Conservation (phyloP, 1,140 invertebrate species). For the Pygmarrhopalites habei region DNA sequence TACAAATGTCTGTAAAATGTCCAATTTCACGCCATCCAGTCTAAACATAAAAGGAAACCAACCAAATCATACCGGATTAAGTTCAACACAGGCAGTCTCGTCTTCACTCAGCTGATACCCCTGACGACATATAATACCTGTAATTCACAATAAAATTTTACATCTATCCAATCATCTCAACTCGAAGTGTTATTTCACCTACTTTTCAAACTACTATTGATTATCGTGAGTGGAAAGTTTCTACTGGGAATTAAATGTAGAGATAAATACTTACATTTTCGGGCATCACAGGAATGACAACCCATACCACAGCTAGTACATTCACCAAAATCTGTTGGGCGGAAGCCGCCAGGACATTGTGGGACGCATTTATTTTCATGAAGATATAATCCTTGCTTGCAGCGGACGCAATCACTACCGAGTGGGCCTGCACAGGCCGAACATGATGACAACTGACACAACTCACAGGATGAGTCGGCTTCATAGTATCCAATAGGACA, state of each 20-base stretch:
- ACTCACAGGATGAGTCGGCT: constrained; percentile 46
- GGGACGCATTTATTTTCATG: constrained; percentile 72
- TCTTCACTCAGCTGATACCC: constrained; percentile 12
- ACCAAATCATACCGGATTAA: constrained; percentile 19
- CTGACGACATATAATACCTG: constrained; percentile 8
- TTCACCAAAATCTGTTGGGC: constrained; percentile 66
- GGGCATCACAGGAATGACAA: constrained; percentile 54
- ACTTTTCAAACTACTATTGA: too few species aligned
- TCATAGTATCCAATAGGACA: constrained; percentile 74
- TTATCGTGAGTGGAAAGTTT: too few species aligned
- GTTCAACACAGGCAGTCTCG: constrained; percentile 10
- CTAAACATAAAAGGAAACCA: background rate
- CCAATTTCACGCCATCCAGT: too few species aligned
- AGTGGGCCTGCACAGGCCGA: constrained; percentile 67
- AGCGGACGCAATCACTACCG: constrained; percentile 73
- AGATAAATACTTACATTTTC: too few species aligned
- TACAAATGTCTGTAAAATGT: too few species aligned
- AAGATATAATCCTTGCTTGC: constrained; percentile 65
- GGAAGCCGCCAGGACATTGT: constrained; percentile 74
- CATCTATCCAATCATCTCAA: too few species aligned
- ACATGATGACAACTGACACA: constrained; percentile 20
- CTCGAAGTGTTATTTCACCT: too few species aligned
- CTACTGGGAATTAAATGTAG: too few species aligned
- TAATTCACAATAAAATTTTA: too few species aligned
- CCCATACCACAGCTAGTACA: constrained; percentile 61